Evolutionary conservation across 2,888 invertebrate species (phyloP), one percentile per base, ranked within the genome.

Genomic region (Digitonthophagus gazella): DNA sequence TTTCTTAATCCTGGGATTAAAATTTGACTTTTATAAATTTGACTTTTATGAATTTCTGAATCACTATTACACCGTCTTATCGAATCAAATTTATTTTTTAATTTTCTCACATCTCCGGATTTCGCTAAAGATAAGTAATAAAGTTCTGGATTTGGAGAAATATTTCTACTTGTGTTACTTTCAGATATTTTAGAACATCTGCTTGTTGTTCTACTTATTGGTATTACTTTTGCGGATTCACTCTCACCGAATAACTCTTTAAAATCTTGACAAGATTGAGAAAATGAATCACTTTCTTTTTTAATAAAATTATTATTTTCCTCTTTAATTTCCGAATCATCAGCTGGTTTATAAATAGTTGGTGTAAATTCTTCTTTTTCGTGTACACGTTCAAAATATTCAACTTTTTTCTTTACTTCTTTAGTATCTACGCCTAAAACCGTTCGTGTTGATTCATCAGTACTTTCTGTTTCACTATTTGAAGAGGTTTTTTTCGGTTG

Each of bases 201-300:
- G 70, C 78, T 78, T 16, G 84, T 83, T 78, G 83, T 84, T 73
- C 80, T 81, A 71, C 82, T 82, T 68, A 75, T 75, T 5, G 77
- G 78, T 81, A 69, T 70, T 80, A 84, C 83, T 77, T 86, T 88
- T 72, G 85, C 85, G 76, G 85, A 84, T 73, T 89, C 87, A 19
- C 85, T 87, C 80, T 94, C 93, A 0, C 94, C 94, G 77, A 92
- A 93, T n/a, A 93, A 83, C 74, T 93, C 94, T 77, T 91, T 92
- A 68, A 94, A 83, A 81, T 93, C 90, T 28, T 93, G 86, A 77
- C 89, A 90, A 0, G 91, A 91, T 75, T 89, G 89, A 0, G 91
- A 90, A 63, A 87, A 84, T n/a, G 66, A 58, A 57, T 57, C 15
- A 11, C 14, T n/a, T n/a, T n/a, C 14, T 11, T 4, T 57, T 16